Conservation (phyloP, 2,113 vertebrate genomes). For the Gobiocypris rarus region DNA sequence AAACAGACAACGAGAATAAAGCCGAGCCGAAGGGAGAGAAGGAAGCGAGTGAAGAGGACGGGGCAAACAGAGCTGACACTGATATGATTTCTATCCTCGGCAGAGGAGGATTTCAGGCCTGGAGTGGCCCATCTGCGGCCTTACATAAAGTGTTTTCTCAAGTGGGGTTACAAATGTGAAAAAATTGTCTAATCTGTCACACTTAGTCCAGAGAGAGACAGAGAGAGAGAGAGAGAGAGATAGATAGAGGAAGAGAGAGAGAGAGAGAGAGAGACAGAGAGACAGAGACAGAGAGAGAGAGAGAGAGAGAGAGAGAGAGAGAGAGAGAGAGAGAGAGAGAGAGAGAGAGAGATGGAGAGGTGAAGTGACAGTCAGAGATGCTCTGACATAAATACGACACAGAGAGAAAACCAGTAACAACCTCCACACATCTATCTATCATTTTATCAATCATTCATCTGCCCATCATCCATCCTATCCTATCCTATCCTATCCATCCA, state of each 20-base stretch:
- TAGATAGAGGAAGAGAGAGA: no score
- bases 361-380: slow-evolving; percentile 48
- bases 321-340: not conserved
- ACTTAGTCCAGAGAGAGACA: slow-evolving; percentile 46
- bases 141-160: slow-evolving; percentile 64
- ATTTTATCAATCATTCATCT: not conserved
- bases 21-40: slow-evolving; percentile 34
- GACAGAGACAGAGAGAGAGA: no score
- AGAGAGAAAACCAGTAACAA: no score
- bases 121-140: slow-evolving; percentile 64
- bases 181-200: slow-evolving; percentile 58
- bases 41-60: not conserved
- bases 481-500: not conserved
- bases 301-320: no score
- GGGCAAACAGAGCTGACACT: slow-evolving; percentile 25
- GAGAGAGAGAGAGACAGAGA: no score
- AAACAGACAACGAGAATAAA: not conserved
- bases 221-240: slow-evolving; percentile 31
- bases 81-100: not conserved
- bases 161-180: slow-evolving; percentile 58
- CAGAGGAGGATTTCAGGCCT: slow-evolving; percentile 50
- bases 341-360: no score
- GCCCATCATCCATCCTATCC: not conserved
- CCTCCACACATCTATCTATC: no score
- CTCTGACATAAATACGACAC: slow-evolving; percentile 16